These are phyloP conservation scores for Sturnus vulgaris DNA, from an alignment of 2,113 vertebrate genomes.

Conservation along the genomic window DNA sequence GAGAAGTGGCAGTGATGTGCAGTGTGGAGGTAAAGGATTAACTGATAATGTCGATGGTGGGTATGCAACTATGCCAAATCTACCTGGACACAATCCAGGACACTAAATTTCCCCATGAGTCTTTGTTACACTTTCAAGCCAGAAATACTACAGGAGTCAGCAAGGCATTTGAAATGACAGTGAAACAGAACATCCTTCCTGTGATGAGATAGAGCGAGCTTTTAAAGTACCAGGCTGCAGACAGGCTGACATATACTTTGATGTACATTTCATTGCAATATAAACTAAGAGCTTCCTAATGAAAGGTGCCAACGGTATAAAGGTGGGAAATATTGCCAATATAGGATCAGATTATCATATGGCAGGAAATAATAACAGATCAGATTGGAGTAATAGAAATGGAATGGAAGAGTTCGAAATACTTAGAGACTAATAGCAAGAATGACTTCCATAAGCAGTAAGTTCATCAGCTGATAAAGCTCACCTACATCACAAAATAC, in stretches of 20 bases:
- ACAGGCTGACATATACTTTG: neutral
- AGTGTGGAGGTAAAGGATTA: neutral
- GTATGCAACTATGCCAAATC: neutral
- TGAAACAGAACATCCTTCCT: neutral
- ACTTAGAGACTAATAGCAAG: neutral
- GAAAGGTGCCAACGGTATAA: neutral
- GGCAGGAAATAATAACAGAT: conserved; percentile 1
- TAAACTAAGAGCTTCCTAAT: conserved; percentile 30
- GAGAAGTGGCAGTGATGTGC: neutral
- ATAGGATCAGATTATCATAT: neutral
- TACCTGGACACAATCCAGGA: neutral
- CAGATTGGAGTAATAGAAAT: neutral
- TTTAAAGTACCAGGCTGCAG: neutral
- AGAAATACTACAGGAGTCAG: neutral
- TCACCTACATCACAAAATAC: neutral
- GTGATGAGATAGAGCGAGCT: neutral
- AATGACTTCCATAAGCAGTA: neutral
- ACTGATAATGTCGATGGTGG: neutral
- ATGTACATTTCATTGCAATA: neutral
- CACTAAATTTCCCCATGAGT: neutral
- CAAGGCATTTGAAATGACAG: neutral
- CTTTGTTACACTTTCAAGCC: neutral
- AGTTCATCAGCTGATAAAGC: neutral
- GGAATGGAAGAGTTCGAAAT: neutral
- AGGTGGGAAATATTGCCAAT: neutral